Base-by-base conservation (phyloP, 2,888 invertebrate genomes). In the Agonopterix arenella region DNA sequence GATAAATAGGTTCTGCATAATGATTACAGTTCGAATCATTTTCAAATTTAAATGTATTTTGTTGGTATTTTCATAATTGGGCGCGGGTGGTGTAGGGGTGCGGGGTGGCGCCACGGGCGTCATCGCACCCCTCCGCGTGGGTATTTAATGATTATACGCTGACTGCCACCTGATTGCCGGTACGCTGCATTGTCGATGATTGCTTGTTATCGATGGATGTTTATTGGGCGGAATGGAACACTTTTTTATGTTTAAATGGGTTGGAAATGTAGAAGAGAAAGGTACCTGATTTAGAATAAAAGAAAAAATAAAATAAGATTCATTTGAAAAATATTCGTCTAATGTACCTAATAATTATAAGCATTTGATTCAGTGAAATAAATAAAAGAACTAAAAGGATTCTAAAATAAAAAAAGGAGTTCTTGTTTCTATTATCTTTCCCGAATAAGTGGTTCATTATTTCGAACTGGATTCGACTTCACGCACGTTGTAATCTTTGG, bases 101-200 rank as follows among this genome's bases (percentile, higher is more conserved):
- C 55, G 55, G 68, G 76, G 80, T 74, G 80, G 79, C 58, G 79
- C 84, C 81, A 78, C 77, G 78, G 81, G 84, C 83, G 78, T 80
- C 80, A 81, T 81, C 76, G 76, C 80, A 67, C 81, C 84, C 84
- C 81, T 70, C 68, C 74, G 83, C 82, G 82, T 80, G 86, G 85
- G 86, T 86, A 88, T 88, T 88, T 88, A 89, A 89, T 88, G 89
- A 86, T 89, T 88, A 85, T 84, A 83, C 84, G 90, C 82, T 88
- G 89, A 86, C 88, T 84, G 82, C 86, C 83, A 84, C 81, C 89
- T 85, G 86, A 84, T 88, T 84, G 86, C 13, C 43, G 43, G 67
- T 61, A 68, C 62, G 71, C 62, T 66, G 68, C 60, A 61, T 60
- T 66, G 72, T 76, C 78, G 75, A 80, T 79, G 77, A 77, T 75